Conservation (phyloP, 2,888 invertebrate genomes). For the Tachina fera region DNA sequence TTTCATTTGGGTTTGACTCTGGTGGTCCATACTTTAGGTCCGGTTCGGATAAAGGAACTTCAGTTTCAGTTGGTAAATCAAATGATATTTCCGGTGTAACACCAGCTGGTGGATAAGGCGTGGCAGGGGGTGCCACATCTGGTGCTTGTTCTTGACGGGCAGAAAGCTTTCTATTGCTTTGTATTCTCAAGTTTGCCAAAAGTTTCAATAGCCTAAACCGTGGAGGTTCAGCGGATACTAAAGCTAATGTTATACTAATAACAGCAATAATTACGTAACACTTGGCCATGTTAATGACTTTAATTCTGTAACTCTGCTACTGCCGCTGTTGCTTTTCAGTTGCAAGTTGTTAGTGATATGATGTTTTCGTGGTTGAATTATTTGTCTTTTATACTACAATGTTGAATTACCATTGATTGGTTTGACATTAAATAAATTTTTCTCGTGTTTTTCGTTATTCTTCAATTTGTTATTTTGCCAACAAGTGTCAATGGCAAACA, state of each 20-base stretch:
- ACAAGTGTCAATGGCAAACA: conserved; percentile 67
- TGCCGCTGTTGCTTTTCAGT: conserved; percentile 43
- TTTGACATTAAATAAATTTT: conserved; percentile 60
- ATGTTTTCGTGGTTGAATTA: conserved; percentile 46
- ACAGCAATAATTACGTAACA: conserved; percentile 71
- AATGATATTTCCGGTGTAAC: conserved; percentile 78
- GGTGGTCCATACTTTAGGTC: conserved; percentile 76
- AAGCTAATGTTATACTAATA: conserved; percentile 72
- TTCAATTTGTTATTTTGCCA: conserved; percentile 44
- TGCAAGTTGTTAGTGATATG: conserved; percentile 60
- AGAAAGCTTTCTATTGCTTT: conserved; percentile 66
- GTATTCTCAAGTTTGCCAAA: conserved; percentile 33
- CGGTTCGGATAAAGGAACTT: conserved; percentile 73
- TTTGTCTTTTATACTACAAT: conserved; percentile 60
- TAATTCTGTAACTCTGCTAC: conserved; percentile 8
- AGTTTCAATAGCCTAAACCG: conserved; percentile 69
- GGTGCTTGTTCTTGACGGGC: conserved; percentile 76
- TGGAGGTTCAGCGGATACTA: conserved; percentile 72
- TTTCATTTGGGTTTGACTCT: conserved; percentile 74
- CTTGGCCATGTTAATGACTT: conserved; percentile 75
- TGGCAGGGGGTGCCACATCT: conserved; percentile 67
- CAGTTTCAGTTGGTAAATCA: conserved; percentile 78
- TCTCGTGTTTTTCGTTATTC: neutral
- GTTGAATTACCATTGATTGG: conserved; percentile 51
- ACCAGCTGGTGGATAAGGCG: conserved; percentile 78